A percentile compares a stretch with the other conserved stretches of the same genome.
phyloP scores from a whole-genome alignment of 2,113 vertebrate species.

The Carollia perspicillata region DNA sequence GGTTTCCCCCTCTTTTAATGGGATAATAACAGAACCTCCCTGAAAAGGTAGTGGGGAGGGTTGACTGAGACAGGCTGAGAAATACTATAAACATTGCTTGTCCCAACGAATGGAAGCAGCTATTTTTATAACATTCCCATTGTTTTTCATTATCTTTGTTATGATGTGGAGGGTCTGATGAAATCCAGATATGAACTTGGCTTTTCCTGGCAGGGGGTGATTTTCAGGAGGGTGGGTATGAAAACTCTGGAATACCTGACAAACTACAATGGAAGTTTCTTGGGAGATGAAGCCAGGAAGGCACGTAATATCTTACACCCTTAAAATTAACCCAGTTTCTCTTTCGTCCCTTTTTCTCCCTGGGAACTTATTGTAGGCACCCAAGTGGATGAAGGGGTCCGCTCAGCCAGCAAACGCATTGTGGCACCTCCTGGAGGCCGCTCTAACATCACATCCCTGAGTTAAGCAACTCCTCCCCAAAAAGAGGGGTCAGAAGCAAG shows the following conservation, averaged over 20 bases:
- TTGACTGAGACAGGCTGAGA: too few species aligned
- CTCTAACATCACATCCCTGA: slow-evolving; percentile 98
- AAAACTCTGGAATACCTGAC: neutral
- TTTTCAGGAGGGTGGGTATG: neutral
- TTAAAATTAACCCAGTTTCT: neutral
- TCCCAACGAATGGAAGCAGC: neutral
- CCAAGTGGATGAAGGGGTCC: slow-evolving; percentile 85
- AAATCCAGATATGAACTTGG: neutral
- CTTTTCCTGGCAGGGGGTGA: neutral
- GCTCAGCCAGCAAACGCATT: slow-evolving; percentile 94
- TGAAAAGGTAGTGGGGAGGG: neutral
- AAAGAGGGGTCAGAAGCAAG: slow-evolving; percentile 73
- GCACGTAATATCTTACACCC: neutral
- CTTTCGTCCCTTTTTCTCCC: neutral
- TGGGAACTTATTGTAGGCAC: slow-evolving; percentile 75
- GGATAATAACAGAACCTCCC: neutral
- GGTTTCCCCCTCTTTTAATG: neutral
- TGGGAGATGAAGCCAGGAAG: neutral
- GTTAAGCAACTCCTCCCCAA: slow-evolving; percentile 84
- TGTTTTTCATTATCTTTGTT: neutral
- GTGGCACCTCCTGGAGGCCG: slow-evolving; percentile 96
- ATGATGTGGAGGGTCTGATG: neutral
- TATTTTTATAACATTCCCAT: neutral
- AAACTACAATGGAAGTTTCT: neutral
- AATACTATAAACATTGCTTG: neutral